Conservation (phyloP, 1,140 invertebrate genomes). For the Leptinotarsa lineolata region DNA sequence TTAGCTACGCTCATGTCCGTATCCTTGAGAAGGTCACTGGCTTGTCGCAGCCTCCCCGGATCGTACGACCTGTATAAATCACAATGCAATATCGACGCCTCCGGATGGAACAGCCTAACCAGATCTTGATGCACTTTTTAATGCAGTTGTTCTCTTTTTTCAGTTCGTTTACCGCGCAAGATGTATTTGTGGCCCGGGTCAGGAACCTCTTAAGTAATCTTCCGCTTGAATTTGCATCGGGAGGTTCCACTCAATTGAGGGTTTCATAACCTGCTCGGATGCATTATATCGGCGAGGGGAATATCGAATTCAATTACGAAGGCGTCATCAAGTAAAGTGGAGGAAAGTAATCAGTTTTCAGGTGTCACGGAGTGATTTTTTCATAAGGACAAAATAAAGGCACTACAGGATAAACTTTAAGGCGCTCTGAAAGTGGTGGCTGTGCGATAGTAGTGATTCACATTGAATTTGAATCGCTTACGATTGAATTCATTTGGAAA, state of each 20-base stretch:
- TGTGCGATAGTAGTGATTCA: too few relatives aligned
- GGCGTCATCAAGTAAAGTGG: too few relatives aligned
- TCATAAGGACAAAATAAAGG: too few relatives aligned
- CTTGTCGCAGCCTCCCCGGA: slow-evolving; percentile 43
- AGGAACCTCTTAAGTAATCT: slow-evolving; percentile 18
- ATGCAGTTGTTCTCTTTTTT: slow-evolving; percentile 21
- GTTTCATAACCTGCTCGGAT: not conserved
- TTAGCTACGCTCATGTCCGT: slow-evolving; percentile 24
- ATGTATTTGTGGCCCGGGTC: slow-evolving; percentile 22
- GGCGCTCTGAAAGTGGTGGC: too few relatives aligned
- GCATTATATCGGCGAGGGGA: not conserved
- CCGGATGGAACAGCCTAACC: slow-evolving; percentile 41
- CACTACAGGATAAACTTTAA: too few relatives aligned
- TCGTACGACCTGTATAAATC: slow-evolving; percentile 46
- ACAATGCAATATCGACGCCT: slow-evolving; percentile 47
- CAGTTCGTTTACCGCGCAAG: slow-evolving; percentile 5
- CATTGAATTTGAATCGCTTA: too few relatives aligned
- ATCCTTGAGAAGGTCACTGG: slow-evolving; percentile 49
- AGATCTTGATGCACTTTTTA: slow-evolving; percentile 34
- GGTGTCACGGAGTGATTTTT: too few relatives aligned
- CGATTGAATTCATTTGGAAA: too few relatives aligned
- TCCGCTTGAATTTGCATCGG: slow-evolving; percentile 25
- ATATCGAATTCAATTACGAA: too few relatives aligned
- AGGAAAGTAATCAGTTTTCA: too few relatives aligned
- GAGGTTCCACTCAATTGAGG: slow-evolving; percentile 6